These are phyloP conservation scores for Campylomormyrus tamandua DNA, from an alignment of 2,113 vertebrate genomes.

Conservation along the genomic window DNA sequence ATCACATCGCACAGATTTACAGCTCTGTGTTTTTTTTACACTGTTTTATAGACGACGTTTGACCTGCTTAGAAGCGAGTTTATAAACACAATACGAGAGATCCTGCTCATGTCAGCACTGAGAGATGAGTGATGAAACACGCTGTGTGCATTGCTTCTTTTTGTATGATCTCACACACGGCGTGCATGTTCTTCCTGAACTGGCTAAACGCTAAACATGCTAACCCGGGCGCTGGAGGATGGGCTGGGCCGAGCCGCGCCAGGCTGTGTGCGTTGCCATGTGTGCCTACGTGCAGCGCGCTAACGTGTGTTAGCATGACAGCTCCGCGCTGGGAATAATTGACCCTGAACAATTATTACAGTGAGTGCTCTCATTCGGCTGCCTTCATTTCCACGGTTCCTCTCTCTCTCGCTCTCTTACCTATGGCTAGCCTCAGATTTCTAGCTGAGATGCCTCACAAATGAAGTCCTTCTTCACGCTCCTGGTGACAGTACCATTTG, in stretches of 20 bases:
- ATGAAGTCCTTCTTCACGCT: slow-evolving; percentile 64
- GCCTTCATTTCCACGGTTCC: slow-evolving; percentile 13
- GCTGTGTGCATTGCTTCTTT: background rate
- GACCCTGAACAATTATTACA: slow-evolving; percentile 75
- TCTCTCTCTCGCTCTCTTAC: slow-evolving; percentile 24
- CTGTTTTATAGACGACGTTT: background rate
- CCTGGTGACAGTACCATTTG: slow-evolving; percentile 59
- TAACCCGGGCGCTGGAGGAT: background rate
- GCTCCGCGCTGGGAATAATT: slow-evolving; percentile 80
- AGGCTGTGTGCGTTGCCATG: background rate
- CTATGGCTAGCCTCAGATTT: slow-evolving; percentile 40
- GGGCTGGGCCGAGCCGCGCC: background rate
- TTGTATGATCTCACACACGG: background rate
- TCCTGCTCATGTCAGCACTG: background rate
- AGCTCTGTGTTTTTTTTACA: background rate
- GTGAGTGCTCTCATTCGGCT: slow-evolving; percentile 62
- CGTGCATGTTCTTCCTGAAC: background rate
- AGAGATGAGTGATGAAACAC: background rate
- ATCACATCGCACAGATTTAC: background rate
- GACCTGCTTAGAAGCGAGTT: background rate
- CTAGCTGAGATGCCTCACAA: slow-evolving; percentile 46
- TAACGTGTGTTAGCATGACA: slow-evolving; percentile 66
- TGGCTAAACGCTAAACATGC: background rate
- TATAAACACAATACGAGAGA: background rate
- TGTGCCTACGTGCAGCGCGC: slow-evolving; percentile 58